Evolutionary conservation across 2,113 vertebrate genomes (phyloP).

Genomic region (Saimiri boliviensis): DNA sequence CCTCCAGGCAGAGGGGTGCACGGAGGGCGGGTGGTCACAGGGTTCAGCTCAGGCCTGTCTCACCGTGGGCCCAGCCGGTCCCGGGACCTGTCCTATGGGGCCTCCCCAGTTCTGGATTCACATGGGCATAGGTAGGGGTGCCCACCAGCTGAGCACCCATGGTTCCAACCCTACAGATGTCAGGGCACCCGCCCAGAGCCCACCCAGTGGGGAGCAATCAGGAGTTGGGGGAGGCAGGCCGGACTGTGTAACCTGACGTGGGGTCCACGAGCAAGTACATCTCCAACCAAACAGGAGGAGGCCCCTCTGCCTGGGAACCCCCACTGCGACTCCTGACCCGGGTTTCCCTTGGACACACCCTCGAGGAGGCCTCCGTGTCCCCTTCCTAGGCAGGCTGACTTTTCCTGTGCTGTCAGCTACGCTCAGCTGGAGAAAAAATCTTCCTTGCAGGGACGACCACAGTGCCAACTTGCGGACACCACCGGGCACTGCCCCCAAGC

Average conservation of each 20-base stretch:
- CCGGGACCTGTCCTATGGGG: not conserved
- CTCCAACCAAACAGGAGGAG: not conserved
- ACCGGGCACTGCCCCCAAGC: not conserved
- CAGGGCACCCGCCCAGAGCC: not conserved
- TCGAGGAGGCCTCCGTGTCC: not conserved
- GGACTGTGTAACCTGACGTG: not conserved
- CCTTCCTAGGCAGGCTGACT: not conserved
- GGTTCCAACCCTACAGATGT: too few relatives aligned
- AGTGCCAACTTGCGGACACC: not conserved
- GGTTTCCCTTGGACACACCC: not conserved
- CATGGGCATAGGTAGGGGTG: fast-evolving
- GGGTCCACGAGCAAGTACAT: fast-evolving
- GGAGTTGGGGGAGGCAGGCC: not conserved
- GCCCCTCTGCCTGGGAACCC: too few relatives aligned
- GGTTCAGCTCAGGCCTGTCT: not conserved
- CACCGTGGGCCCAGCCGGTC: not conserved
- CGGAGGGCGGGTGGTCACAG: not conserved
- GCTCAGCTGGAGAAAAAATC: not conserved
- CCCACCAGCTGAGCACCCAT: not conserved
- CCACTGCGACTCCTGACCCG: too few relatives aligned
- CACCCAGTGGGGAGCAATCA: not conserved
- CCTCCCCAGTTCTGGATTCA: not conserved
- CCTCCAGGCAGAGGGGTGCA: not conserved
- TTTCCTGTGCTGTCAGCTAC: not conserved
- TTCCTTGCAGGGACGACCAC: not conserved